phyloP scores from a whole-genome alignment of 2,888 invertebrate species.

The Empis livida region DNA sequence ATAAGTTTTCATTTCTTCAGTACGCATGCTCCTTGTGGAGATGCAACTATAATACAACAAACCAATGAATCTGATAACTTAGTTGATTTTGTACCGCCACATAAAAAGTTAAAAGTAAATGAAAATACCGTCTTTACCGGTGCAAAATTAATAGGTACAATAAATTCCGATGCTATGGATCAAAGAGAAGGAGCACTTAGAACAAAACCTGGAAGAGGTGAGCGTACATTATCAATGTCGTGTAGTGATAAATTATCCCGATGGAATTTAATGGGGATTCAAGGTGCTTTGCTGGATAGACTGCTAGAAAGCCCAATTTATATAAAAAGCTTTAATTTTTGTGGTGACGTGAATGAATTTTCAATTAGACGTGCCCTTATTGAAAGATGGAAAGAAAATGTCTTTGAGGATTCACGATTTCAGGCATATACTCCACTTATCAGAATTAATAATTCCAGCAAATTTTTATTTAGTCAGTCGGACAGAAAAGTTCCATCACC shows the following conservation, averaged over 20 bases:
- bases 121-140: constrained; percentile 47
- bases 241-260: constrained; percentile 90
- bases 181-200: constrained; percentile 60
- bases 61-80: neutral
- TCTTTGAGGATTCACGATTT: constrained; percentile 14
- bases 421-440: constrained; percentile 21
- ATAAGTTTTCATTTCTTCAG: constrained; percentile 71
- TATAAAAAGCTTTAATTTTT: constrained; percentile 57
- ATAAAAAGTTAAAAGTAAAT: neutral
- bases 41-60: constrained; percentile 62
- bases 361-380: constrained; percentile 44
- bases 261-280: constrained; percentile 77
- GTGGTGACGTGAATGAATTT: constrained; percentile 46
- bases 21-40: constrained; percentile 85
- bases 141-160: constrained; percentile 57
- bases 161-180: constrained; percentile 43
- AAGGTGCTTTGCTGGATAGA: constrained; percentile 64
- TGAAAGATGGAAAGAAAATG: constrained; percentile 26
- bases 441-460: constrained; percentile 10
- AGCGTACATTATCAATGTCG: constrained; percentile 75
- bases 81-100: neutral
- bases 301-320: constrained; percentile 54
- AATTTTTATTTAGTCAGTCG: constrained; percentile 36
- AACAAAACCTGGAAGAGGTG: constrained; percentile 84
- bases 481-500: constrained; percentile 40